Evolutionary conservation across 2,797 vertebrate genomes (phyloP).

Genomic region (Phoxinus dragarum): DNA sequence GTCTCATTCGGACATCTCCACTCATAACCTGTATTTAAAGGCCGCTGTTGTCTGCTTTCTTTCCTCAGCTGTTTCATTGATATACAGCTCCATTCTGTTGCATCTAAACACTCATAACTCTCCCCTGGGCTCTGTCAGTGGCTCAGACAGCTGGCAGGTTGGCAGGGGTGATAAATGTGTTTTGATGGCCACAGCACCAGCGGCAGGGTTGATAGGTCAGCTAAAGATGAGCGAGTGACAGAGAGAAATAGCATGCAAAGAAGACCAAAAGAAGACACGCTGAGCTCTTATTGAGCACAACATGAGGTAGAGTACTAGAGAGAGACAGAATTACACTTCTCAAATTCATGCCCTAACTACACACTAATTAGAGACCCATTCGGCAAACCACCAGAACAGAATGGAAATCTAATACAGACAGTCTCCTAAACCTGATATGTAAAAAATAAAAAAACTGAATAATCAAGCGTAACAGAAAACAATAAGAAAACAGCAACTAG

Average conservation of each 20-base stretch:
- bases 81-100: constrained; percentile 16
- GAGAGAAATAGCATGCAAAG: constrained; percentile 12
- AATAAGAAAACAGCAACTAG: background rate
- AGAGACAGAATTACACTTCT: background rate
- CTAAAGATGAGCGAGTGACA: background rate
- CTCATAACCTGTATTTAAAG: constrained; percentile 20
- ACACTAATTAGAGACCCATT: background rate
- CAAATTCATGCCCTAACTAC: background rate
- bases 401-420: background rate
- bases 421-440: background rate
- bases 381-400: background rate
- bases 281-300: background rate
- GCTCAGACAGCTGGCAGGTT: constrained; percentile 20
- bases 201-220: background rate
- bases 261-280: background rate
- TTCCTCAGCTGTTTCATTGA: constrained; percentile 9
- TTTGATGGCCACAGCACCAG: constrained; percentile 33
- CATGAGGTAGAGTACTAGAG: background rate
- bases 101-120: constrained; percentile 39
- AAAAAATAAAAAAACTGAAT: background rate
- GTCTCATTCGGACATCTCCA: background rate
- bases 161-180: constrained; percentile 28
- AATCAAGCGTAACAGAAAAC: background rate
- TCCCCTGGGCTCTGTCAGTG: background rate
- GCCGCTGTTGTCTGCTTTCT: background rate